Percentiles rank a stretch among this genome's conserved stretches.
These are phyloP conservation scores for Gastracanthus pulcherrimus DNA, from an alignment of 2,888 invertebrate genomes.

Conservation along the genomic window DNA sequence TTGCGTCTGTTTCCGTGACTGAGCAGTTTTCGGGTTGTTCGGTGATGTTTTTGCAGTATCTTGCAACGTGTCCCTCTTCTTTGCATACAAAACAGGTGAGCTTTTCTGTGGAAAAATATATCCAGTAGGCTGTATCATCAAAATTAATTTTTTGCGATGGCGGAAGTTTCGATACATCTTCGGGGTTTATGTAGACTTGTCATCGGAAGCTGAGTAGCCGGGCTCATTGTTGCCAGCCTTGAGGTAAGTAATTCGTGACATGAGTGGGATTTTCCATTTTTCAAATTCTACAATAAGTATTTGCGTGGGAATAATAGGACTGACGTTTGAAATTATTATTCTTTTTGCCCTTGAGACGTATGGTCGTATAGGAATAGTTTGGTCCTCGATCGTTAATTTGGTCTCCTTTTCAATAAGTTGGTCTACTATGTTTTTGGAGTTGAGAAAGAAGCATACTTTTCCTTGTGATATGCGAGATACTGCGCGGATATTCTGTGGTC, in stretches of 20 bases:
- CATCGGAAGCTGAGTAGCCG: slow-evolving; percentile 48
- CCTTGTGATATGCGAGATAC: slow-evolving; percentile 14
- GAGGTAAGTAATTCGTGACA: neutral
- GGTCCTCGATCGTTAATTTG: neutral
- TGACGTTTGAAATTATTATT: neutral
- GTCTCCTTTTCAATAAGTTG: neutral
- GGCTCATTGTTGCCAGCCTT: neutral
- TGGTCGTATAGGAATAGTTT: neutral
- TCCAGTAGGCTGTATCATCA: slow-evolving; percentile 56
- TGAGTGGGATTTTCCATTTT: neutral
- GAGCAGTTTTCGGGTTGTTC: too few relatives aligned
- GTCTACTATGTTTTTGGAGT: neutral
- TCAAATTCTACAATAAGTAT: neutral
- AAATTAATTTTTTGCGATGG: slow-evolving; percentile 47
- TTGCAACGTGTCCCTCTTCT: slow-evolving; percentile 35
- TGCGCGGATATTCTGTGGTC: too few relatives aligned
- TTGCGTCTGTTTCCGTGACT: neutral
- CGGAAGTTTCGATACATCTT: slow-evolving; percentile 56
- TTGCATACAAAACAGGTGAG: slow-evolving; percentile 47
- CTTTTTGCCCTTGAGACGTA: neutral
- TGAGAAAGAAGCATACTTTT: slow-evolving; percentile 8
- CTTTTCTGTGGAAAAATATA: slow-evolving; percentile 55
- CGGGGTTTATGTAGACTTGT: slow-evolving; percentile 55
- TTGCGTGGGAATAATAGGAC: neutral
- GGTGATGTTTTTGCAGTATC: neutral